Base-by-base conservation (phyloP, 2,113 vertebrate species). In the Columba livia region DNA sequence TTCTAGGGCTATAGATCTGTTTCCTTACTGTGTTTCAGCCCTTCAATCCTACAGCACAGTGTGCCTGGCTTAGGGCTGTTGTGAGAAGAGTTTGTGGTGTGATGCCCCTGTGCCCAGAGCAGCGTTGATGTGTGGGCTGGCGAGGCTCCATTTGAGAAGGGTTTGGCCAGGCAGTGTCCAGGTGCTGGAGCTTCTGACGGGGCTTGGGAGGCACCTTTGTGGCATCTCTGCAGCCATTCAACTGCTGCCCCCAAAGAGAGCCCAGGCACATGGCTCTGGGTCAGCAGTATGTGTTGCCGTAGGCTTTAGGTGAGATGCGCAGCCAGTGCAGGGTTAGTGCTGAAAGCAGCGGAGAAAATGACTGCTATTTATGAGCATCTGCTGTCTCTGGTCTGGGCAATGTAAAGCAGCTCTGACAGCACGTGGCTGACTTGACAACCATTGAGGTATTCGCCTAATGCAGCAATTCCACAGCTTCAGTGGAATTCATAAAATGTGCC, bases 381-480 rank as follows among this genome's bases (percentile, higher is more conserved):
- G 74, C 82, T 38, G 19, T 5, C 62, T 53, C 75, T 65, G 75
- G 83, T 70, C 86, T 57, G 72, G 70, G 75, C 83, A 36, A 11
- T 11, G 66, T 17, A 51, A 73, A 93, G 79, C 54, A 85, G 79
- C 79, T 82, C 82, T 79, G 86, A 21, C 67, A 61, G 79, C 93
- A 61, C 38, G 21, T 70, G 89, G 44, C 93, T 79, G 89, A n/a
- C 86, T 48, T 83, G 82, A 36, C 83, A 96, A 40, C 26, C 71
- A 2, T 40, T 73, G 73, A 77, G 72, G 54, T 83, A 48, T 92
- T 94, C 29, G 9, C 88, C 62, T 72, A 64, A 88, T 72, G 94
- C 96, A 90, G 79, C 93, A 85, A 42, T 15, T 85, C 71, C 85
- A 38, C 79, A 53, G 82, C 88, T 82, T 65, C 86, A 65, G 58